phyloP scores from a whole-genome alignment of 2,888 invertebrate genomes.

The Geophilus truncorum region DNA sequence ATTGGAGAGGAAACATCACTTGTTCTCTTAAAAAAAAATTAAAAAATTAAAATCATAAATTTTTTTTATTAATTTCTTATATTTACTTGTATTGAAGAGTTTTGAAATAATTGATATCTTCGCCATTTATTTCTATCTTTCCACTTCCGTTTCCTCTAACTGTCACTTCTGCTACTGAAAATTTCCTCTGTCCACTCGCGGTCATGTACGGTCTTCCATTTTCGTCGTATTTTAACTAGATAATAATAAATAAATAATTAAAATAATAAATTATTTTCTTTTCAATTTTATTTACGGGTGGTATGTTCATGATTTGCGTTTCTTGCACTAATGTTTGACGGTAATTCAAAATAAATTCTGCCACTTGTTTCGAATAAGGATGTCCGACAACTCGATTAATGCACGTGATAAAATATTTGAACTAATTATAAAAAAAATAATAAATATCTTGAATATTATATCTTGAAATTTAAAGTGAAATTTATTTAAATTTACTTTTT shows the following conservation, averaged over 20 bases:
- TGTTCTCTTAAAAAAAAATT: constrained; percentile 53
- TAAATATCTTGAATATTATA: too few species aligned
- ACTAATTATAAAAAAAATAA: constrained; percentile 49
- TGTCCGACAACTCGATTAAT: constrained; percentile 61
- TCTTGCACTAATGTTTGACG: not conserved
- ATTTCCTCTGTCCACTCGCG: constrained; percentile 31
- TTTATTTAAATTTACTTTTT: constrained; percentile 39
- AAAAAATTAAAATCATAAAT: too few species aligned
- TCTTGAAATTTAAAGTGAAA: too few species aligned
- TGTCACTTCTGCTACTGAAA: constrained; percentile 57
- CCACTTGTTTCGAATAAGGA: constrained; percentile 51
- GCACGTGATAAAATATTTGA: constrained; percentile 64
- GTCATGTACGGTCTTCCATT: constrained; percentile 45
- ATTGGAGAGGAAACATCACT: constrained; percentile 75
- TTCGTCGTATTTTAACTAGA: constrained; percentile 43
- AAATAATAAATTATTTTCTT: not conserved
- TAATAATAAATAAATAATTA: constrained; percentile 31
- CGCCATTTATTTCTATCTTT: constrained; percentile 71
- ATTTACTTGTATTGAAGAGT: constrained; percentile 65
- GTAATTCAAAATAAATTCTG: constrained; percentile 67
- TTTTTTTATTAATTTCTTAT: too few species aligned
- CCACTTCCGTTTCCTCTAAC: constrained; percentile 77
- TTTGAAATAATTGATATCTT: constrained; percentile 68
- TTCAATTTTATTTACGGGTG: not conserved
- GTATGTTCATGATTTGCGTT: not conserved